These are phyloP conservation scores for Rattus rattus DNA, from an alignment of 2,113 vertebrate species.

Conservation along the genomic window DNA sequence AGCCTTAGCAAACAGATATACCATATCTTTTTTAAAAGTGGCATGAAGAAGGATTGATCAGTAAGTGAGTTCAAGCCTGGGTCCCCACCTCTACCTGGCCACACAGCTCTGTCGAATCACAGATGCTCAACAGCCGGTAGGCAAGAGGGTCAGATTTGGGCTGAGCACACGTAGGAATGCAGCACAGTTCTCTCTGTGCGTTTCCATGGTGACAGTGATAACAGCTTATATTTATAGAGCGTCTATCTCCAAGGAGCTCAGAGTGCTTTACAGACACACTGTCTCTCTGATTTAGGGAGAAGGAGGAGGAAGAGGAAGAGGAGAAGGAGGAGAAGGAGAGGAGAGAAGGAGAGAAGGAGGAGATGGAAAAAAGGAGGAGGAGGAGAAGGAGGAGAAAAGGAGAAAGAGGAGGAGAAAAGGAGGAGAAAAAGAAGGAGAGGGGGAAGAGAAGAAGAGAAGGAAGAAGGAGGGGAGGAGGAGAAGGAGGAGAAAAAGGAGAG, in stretches of 20 bases:
- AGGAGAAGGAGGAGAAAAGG: not conserved
- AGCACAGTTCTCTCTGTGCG: slow-evolving; percentile 57
- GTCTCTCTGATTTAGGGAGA: slow-evolving; percentile 52
- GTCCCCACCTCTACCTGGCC: not conserved
- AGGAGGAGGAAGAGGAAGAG: too few relatives aligned
- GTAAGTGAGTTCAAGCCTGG: not conserved
- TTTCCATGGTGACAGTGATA: slow-evolving; percentile 79
- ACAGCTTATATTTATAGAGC: slow-evolving; percentile 81
- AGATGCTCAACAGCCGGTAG: not conserved
- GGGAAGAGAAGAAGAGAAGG: not conserved
- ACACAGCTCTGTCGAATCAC: not conserved
- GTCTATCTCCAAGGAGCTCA: slow-evolving; percentile 80
- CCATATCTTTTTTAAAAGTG: not conserved
- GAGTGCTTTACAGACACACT: slow-evolving; percentile 70
- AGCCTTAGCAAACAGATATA: not conserved
- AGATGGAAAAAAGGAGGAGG: not conserved
- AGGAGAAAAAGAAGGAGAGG: not conserved
- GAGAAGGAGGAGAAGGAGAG: too few relatives aligned
- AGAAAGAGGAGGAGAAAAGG: not conserved
- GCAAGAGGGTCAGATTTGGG: slow-evolving; percentile 2
- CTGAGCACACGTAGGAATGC: slow-evolving; percentile 43
- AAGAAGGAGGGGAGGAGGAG: not conserved
- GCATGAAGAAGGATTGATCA: not conserved
- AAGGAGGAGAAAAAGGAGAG: not conserved
- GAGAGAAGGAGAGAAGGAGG: not conserved